A percentile compares a stretch with the other conserved stretches of the same genome.
Conservation (phyloP, 1,140 invertebrate species). For the Argopecten irradians region DNA sequence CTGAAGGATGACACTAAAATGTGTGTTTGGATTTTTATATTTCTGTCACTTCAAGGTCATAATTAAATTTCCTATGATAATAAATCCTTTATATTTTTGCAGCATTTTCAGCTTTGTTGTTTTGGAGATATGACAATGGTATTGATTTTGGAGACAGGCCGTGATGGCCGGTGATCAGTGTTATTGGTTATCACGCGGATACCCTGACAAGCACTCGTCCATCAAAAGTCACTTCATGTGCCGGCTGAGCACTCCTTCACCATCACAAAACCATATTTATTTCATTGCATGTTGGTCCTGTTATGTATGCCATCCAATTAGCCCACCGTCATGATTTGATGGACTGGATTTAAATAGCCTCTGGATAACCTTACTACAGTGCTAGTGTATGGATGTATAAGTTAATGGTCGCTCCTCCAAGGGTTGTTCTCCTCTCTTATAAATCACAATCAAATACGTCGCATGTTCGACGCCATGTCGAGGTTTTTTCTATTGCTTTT, state of each 20-base stretch:
- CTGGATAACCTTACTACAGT: neutral
- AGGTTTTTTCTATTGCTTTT: conserved; percentile 17
- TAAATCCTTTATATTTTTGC: no score
- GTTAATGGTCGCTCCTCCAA: neutral
- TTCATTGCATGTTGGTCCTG: neutral
- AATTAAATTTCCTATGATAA: no score
- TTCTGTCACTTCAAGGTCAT: no score
- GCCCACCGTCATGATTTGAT: neutral
- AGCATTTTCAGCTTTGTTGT: no score
- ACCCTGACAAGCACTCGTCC: neutral
- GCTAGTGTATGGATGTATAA: neutral
- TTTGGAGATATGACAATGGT: no score
- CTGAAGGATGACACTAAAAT: no score
- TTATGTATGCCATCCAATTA: conserved; percentile 1
- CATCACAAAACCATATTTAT: neutral
- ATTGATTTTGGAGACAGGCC: neutral
- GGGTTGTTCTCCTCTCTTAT: neutral
- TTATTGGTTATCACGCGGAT: neutral
- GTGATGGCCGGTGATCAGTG: no score
- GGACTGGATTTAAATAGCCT: neutral
- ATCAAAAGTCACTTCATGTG: neutral
- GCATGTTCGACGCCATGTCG: neutral
- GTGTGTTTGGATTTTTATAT: no score
- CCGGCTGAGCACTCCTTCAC: neutral
- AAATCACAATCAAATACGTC: conserved; percentile 12